Base-by-base conservation (phyloP, 2,888 invertebrate species). In the Sinelater perroti region DNA sequence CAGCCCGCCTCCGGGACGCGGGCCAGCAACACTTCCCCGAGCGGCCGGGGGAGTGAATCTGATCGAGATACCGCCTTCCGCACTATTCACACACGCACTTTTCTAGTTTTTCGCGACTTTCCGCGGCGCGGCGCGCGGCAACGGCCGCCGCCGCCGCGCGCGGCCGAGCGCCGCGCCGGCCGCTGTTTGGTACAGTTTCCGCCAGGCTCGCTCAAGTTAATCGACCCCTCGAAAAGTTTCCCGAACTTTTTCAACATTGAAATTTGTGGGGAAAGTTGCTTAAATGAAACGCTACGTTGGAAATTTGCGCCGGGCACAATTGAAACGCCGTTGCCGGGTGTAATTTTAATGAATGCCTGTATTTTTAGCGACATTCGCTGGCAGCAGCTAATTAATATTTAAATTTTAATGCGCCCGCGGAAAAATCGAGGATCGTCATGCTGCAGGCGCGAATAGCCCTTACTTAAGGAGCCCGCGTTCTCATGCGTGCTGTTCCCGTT, bases 191-290 rank as follows among this genome's bases (percentile, higher is more conserved):
- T 72, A 73, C 74, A 74, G 68, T 75, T 76, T 76, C 73, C 68
- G 73, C 70, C 72, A 70, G 72, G 74, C 72, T 74, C 67, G 71
- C 74, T 71, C 71, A 72, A 76, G 76, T 77, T 77, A 77, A 76
- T 77, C 77, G 76, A 77, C 76, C 77, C 76, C 75, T 75, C 76
- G 73, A 75, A 75, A 77, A 74, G 75, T 77, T 74, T 72, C 66
- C 53, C 68, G 74, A 77, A 78, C 77, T 78, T 78, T 78, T 78
- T 77, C 76, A 70, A 73, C 76, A 75, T 74, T 75, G 76, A 76
- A 76, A 76, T 75, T 76, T 75, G 76, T 72, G 71, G 73, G 75
- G 73, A 74, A 76, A 75, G 75, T 76, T 75, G 72, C 70, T 65
- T 71, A 71, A 70, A 74, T 71, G 72, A 71, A 74, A 71, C 69